phyloP scores from a whole-genome alignment of 2,797 vertebrate genomes.

The Pseudochirops cupreus region DNA sequence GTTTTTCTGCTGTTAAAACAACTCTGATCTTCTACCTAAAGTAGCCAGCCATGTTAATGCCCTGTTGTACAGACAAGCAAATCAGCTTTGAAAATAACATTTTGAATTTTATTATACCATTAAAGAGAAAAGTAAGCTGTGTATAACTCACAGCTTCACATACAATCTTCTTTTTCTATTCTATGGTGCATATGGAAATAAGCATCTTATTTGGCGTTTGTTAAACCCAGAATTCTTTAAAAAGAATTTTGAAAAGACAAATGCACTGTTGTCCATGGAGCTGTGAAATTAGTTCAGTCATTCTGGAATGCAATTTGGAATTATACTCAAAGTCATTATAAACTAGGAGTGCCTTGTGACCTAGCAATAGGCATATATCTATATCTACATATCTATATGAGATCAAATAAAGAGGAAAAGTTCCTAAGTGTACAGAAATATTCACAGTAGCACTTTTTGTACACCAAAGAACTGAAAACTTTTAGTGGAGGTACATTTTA shows the following conservation, averaged over 20 bases:
- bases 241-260: background rate
- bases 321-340: background rate
- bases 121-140: background rate
- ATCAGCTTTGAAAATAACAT: background rate
- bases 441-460: background rate
- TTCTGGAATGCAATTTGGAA: background rate
- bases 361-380: background rate
- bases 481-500: background rate
- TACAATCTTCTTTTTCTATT: background rate
- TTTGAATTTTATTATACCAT: background rate
- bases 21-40: background rate
- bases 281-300: background rate
- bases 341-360: background rate
- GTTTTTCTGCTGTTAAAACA: background rate
- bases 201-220: background rate
- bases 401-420: background rate
- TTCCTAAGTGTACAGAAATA: background rate
- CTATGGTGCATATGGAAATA: background rate
- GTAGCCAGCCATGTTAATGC: background rate
- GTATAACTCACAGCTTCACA: background rate
- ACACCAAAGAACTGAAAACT: background rate
- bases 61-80: background rate
- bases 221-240: background rate
- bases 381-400: background rate
- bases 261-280: background rate